Evolutionary conservation across 2,888 invertebrate species (phyloP), one percentile per base, ranked within the genome.

Genomic region (Leucophora obtusa): DNA sequence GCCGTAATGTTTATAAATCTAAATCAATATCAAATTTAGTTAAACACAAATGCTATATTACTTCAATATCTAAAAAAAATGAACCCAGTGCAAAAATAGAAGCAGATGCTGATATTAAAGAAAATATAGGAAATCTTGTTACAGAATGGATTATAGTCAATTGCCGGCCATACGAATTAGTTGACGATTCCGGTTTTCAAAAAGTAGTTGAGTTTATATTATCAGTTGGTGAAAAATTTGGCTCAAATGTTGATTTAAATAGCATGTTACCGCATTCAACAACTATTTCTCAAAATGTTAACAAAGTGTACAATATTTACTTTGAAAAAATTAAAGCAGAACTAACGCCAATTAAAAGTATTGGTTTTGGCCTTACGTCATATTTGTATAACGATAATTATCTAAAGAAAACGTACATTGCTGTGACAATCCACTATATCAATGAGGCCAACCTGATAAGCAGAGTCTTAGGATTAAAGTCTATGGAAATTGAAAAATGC

Each of bases 351-450:
- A 75, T 75, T 18, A 78, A 80, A 66, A 66, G 68, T 43, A 71
- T 50, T 35, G 80, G 80, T 53, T 79, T 47, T 74, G 82, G 71
- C 8, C 21, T 73, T 28, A 79, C 78, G 51, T 68, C 78, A n/a
- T 74, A 78, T 38, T 11, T 78, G n/a, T 82, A 72, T 72, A 81
- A 75, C 10, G 78, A 78, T 50, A 78, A 81, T 65, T 78, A 72
- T 24, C 35, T 82, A 35, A 63, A 51, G 24, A 79, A 24, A 58
- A 60, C 38, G 1, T 82, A 74, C 33, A 47, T 81, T 17, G 60
- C 72, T 5, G 56, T 82, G 15, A 81, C 78, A 28, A 78, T 81
- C 5, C 81, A 82, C 53, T 83, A 77, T 43, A 66, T 79, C 17
- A 80, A 72, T 43, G 68, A 83, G 17, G 82, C 75, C 1, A 51